A percentile compares a stretch with the other conserved stretches of the same genome.
phyloP scores from a whole-genome alignment of 2,888 invertebrate genomes.

The Hofmannophila pseudospretella region DNA sequence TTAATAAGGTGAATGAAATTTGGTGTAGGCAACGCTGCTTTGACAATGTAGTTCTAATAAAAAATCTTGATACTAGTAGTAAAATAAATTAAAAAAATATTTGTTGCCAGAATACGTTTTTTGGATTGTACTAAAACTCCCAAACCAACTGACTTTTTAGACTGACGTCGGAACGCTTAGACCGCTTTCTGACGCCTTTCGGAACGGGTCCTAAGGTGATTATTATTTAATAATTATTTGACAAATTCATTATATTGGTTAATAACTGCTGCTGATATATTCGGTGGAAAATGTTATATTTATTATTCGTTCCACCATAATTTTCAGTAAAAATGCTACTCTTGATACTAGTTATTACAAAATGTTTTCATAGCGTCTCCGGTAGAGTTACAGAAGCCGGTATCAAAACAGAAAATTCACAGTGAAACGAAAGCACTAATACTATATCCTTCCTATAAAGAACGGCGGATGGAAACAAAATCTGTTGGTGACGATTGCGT shows the following conservation, averaged over 20 bases:
- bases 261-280: slow-evolving; percentile 22
- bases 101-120: no score
- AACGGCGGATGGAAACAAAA: slow-evolving; percentile 22
- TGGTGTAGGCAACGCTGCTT: no score
- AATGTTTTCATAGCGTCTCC: no score
- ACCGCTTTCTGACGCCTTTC: no score
- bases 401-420: neutral
- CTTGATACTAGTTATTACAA: slow-evolving; percentile 6
- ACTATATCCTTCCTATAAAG: slow-evolving; percentile 1
- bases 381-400: no score
- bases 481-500: slow-evolving; percentile 10
- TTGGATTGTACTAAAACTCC: no score
- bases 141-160: no score
- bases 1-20: no score
- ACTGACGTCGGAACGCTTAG: no score
- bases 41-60: no score
- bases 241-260: slow-evolving; percentile 26
- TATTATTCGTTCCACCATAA: slow-evolving; percentile 4
- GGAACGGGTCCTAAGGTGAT: slow-evolving; percentile 2
- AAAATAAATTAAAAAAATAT: no score
- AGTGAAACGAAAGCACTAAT: neutral
- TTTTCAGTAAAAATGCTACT: slow-evolving; percentile 1
- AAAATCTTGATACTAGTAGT: no score
- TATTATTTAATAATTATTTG: slow-evolving; percentile 28
- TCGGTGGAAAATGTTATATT: slow-evolving; percentile 15